phyloP scores from a whole-genome alignment of 2,888 invertebrate species.

The Synanthedon andrenaeformis region DNA sequence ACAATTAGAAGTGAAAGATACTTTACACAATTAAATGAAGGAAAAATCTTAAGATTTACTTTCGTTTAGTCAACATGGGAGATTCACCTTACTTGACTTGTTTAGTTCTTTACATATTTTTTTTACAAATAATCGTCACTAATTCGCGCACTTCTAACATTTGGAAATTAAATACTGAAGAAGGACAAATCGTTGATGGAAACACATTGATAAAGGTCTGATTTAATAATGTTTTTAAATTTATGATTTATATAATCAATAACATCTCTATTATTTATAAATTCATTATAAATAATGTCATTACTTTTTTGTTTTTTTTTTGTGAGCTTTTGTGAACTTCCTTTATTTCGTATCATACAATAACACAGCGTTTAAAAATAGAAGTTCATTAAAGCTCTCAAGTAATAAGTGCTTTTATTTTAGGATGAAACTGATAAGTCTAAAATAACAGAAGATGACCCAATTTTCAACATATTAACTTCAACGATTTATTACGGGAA shows the following conservation, averaged over 20 bases:
- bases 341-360: too few species aligned
- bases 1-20: slow-evolving; percentile 31
- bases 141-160: slow-evolving; percentile 86
- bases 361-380: too few species aligned
- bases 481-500: slow-evolving; percentile 77
- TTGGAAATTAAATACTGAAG: slow-evolving; percentile 84
- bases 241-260: slow-evolving; percentile 47
- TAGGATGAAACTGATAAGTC: slow-evolving; percentile 56
- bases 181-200: slow-evolving; percentile 79
- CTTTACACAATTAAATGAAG: slow-evolving; percentile 17
- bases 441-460: slow-evolving; percentile 71
- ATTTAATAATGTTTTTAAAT: slow-evolving; percentile 16
- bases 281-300: too few species aligned
- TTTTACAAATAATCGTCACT: slow-evolving; percentile 77
- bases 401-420: slow-evolving; percentile 9
- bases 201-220: slow-evolving; percentile 68
- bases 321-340: too few species aligned
- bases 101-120: slow-evolving; percentile 77
- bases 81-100: slow-evolving; percentile 71
- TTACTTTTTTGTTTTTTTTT: too few species aligned
- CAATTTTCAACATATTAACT: slow-evolving; percentile 80
- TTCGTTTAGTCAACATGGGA: slow-evolving; percentile 57
- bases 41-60: slow-evolving; percentile 16
- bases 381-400: too few species aligned
- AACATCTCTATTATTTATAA: slow-evolving; percentile 12